Percentiles rank a stretch among this genome's conserved stretches.
phyloP scores from a whole-genome alignment of 2,113 vertebrate genomes.

The Myiopsitta monachus region DNA sequence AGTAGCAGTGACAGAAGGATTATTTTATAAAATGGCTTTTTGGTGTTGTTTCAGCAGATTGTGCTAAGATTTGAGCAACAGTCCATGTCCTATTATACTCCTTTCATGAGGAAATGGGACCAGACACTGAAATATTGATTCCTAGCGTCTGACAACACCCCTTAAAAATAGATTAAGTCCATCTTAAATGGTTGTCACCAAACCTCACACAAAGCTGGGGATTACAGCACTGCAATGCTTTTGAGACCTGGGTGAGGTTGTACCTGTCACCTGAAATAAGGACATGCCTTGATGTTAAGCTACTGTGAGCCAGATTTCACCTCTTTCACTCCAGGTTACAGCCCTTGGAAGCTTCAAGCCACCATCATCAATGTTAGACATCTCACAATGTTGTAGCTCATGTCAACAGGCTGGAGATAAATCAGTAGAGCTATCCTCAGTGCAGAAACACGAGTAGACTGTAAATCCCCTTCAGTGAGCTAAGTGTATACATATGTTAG shows the following conservation, averaged over 20 bases:
- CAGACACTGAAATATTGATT: background rate
- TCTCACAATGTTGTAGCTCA: background rate
- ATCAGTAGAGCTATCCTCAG: background rate
- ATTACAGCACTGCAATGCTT: background rate
- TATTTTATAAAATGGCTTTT: background rate
- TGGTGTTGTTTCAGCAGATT: background rate
- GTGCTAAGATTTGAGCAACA: background rate
- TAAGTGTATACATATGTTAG: fast-evolving
- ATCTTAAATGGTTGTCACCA: background rate
- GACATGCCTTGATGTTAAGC: background rate
- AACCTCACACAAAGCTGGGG: background rate
- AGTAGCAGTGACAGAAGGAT: background rate
- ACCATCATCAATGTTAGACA: background rate
- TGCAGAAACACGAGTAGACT: background rate
- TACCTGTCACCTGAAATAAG: background rate
- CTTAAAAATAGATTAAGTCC: background rate
- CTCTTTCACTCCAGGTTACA: background rate
- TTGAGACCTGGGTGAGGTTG: background rate
- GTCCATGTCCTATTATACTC: background rate
- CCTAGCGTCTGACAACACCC: background rate
- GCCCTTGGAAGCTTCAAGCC: background rate
- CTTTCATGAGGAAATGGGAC: background rate
- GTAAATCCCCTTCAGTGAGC: background rate
- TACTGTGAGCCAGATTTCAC: background rate
- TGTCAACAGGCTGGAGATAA: background rate